Conservation (phyloP, 2,888 invertebrate genomes). For the Palloptera scutellata region DNA sequence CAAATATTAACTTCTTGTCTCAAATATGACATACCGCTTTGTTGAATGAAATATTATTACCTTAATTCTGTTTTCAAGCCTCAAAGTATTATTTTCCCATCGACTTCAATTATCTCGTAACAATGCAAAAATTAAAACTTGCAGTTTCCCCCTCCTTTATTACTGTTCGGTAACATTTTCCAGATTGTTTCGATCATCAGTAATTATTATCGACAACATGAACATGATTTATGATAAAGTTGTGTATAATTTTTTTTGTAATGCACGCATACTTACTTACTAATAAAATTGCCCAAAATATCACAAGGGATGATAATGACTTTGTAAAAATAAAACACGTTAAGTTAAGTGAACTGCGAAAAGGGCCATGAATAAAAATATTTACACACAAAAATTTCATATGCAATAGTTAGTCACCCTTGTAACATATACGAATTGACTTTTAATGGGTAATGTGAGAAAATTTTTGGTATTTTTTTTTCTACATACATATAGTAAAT, state of each 20-base stretch:
- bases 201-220: constrained; percentile 43
- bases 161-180: constrained; percentile 49
- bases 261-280: neutral
- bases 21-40: no score
- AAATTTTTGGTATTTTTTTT: constrained; percentile 35
- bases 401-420: constrained; percentile 39
- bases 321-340: constrained; percentile 29
- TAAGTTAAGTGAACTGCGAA: constrained; percentile 61
- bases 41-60: no score
- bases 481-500: neutral
- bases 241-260: constrained; percentile 39
- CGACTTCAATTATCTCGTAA: no score
- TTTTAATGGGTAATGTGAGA: constrained; percentile 42
- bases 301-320: constrained; percentile 37
- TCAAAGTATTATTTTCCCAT: no score
- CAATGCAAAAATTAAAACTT: no score
- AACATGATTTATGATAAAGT: constrained; percentile 61
- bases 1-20: no score
- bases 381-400: constrained; percentile 49
- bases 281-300: constrained; percentile 13
- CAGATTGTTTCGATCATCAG: constrained; percentile 52
- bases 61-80: no score
- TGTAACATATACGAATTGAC: constrained; percentile 30
- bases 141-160: neutral
- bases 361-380: constrained; percentile 62